Percentiles rank a stretch among this genome's conserved stretches.
phyloP scores from a whole-genome alignment of 2,888 invertebrate species.

The Andrena camellia region DNA sequence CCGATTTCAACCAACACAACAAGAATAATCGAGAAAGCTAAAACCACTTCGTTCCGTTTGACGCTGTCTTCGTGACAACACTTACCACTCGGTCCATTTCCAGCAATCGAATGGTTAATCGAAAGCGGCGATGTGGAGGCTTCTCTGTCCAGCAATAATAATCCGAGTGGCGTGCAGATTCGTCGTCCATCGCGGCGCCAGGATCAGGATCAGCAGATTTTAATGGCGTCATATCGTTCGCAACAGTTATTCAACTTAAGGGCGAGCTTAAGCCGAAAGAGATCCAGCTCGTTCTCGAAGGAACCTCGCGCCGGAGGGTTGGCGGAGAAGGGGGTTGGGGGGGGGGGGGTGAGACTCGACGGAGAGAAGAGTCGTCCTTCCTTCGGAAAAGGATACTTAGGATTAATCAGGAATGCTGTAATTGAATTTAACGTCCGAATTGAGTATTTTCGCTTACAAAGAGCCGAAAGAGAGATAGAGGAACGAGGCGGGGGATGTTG shows the following conservation, averaged over 20 bases:
- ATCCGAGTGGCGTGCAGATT: slow-evolving; percentile 28
- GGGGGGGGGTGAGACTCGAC: slow-evolving; percentile 23
- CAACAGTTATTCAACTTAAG: slow-evolving; percentile 70
- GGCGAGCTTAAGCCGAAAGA: slow-evolving; percentile 68
- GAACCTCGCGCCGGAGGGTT: slow-evolving; percentile 23
- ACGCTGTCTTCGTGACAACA: background rate
- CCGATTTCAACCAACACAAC: too few relatives aligned
- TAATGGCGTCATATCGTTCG: slow-evolving; percentile 70
- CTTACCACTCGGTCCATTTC: background rate
- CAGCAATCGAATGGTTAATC: slow-evolving; percentile 15
- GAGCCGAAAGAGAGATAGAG: slow-evolving; percentile 72
- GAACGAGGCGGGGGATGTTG: slow-evolving; percentile 17
- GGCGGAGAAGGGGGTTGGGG: slow-evolving; percentile 27
- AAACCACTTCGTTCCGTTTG: background rate
- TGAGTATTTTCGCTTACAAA: slow-evolving; percentile 85
- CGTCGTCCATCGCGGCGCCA: slow-evolving; percentile 34
- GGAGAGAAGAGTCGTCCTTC: slow-evolving; percentile 53
- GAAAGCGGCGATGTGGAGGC: background rate
- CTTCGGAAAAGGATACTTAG: slow-evolving; percentile 78
- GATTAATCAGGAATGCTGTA: slow-evolving; percentile 83
- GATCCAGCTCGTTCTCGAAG: slow-evolving; percentile 69
- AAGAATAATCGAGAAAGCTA: too few relatives aligned
- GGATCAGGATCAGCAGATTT: slow-evolving; percentile 64
- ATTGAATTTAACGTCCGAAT: slow-evolving; percentile 84
- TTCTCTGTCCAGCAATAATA: slow-evolving; percentile 41